phyloP scores from a whole-genome alignment of 2,888 invertebrate genomes.

The Sesia apiformis region DNA sequence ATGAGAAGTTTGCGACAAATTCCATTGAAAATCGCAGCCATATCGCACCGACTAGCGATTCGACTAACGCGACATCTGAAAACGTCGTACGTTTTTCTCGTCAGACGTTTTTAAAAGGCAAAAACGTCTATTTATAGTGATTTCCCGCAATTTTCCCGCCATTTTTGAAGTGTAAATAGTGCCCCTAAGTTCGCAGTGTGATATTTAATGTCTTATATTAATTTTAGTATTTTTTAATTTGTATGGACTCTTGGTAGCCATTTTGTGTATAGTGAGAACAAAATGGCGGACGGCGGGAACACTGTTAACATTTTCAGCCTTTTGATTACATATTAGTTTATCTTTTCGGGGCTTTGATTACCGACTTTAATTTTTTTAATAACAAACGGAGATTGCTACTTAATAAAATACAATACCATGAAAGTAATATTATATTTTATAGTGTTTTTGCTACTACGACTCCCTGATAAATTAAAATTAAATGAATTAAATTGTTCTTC shows the following conservation, averaged over 20 bases:
- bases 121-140: not conserved
- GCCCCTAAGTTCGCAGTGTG: not conserved
- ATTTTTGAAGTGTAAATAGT: not conserved
- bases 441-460: too few species aligned
- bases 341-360: too few species aligned
- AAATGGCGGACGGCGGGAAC: constrained; percentile 4
- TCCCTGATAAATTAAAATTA: too few species aligned
- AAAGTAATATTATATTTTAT: too few species aligned
- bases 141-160: not conserved
- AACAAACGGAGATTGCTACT: too few species aligned
- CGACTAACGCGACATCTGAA: not conserved
- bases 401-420: too few species aligned
- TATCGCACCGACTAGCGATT: not conserved
- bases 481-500: too few species aligned
- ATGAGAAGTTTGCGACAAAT: not conserved
- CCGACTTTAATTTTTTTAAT: too few species aligned
- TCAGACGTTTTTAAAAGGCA: not conserved
- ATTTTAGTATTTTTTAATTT: not conserved
- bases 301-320: too few species aligned
- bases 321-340: too few species aligned
- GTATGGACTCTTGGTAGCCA: constrained; percentile 5
- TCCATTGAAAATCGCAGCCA: not conserved
- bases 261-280: constrained; percentile 7
- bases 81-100: not conserved
- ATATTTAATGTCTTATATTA: not conserved